A percentile compares a stretch with the other conserved stretches of the same genome.
Evolutionary conservation across 2,113 vertebrate genomes (phyloP).

Genomic region (Limanda limanda): DNA sequence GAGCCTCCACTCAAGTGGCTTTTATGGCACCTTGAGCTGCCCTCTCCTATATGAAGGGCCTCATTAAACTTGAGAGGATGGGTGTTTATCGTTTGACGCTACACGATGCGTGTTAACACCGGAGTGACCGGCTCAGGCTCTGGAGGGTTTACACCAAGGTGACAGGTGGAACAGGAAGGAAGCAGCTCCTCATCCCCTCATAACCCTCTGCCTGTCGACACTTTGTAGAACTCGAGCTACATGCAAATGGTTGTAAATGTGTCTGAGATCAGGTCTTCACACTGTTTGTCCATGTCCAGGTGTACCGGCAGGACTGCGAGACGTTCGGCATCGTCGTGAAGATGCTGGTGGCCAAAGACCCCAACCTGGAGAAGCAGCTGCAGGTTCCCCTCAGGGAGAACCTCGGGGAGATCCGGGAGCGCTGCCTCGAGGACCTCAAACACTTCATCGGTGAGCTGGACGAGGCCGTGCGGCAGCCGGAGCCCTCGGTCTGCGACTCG

Average conservation of each 20-base stretch:
- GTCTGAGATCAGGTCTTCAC: not conserved
- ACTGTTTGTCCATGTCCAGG: conserved; percentile 72
- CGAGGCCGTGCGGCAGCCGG: conserved; percentile 80
- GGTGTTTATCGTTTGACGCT: conserved; percentile 62
- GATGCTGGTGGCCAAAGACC: conserved; percentile 98
- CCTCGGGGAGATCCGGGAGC: conserved; percentile 94
- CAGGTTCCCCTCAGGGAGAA: conserved; percentile 95
- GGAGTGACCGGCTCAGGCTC: conserved; percentile 40
- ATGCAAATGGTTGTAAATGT: conserved; percentile 11
- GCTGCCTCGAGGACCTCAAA: conserved; percentile 95
- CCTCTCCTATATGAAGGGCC: conserved; percentile 44
- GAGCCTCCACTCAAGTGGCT: conserved; percentile 28
- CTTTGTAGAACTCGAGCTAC: conserved; percentile 8
- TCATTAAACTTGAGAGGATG: conserved; percentile 59
- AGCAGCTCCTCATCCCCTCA: conserved; percentile 30
- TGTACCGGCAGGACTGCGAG: conserved; percentile 97
- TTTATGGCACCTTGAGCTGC: conserved; percentile 52
- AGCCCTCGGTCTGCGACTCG: conserved; percentile 64
- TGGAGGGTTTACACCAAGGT: conserved; percentile 58
- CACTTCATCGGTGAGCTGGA: conserved; percentile 93
- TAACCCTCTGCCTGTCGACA: not conserved
- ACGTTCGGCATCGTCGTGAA: conserved; percentile 99
- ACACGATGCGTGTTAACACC: conserved; percentile 57
- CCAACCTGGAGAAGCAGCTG: conserved; percentile 92
- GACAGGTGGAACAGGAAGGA: conserved; percentile 67